Conservation (phyloP, 1,140 invertebrate species). For the Euura saliciscinereae region DNA sequence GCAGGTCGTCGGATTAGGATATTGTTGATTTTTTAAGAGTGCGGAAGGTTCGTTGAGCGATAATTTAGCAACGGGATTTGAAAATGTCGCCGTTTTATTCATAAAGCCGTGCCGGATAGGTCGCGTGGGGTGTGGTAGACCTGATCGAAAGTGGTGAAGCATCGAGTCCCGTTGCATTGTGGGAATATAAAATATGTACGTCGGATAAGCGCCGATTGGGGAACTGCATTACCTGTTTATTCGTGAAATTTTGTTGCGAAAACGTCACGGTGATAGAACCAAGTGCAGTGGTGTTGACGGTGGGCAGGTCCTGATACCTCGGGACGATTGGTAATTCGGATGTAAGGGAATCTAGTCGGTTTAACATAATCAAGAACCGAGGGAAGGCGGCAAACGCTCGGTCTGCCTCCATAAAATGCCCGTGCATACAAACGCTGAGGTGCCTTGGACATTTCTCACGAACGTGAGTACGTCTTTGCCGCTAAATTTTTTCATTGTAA, state of each 20-base stretch:
- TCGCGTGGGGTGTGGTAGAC: not conserved
- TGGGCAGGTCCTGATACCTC: not conserved
- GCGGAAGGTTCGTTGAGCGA: no score
- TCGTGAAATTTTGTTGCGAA: slow-evolving; percentile 2
- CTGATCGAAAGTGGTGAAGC: slow-evolving; percentile 4
- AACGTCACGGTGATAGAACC: not conserved
- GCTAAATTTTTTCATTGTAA: not conserved
- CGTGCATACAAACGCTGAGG: slow-evolving; percentile 6
- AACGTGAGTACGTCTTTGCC: not conserved
- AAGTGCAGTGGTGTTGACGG: not conserved
- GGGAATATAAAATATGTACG: slow-evolving; percentile 5
- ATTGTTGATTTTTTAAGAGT: no score
- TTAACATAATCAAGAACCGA: not conserved
- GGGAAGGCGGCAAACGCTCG: not conserved
- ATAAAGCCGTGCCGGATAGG: not conserved
- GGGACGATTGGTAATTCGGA: not conserved
- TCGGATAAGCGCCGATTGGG: slow-evolving; percentile 6
- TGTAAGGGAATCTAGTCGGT: not conserved
- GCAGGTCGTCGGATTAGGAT: no score
- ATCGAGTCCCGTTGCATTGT: slow-evolving; percentile 1
- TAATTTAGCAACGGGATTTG: no score
- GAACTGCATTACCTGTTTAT: slow-evolving; percentile 7
- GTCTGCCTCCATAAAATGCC: slow-evolving; percentile 5
- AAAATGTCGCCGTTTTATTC: no score
- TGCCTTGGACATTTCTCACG: slow-evolving; percentile 2